Evolutionary conservation across 2,888 invertebrate genomes (phyloP).

Genomic region (Apoderus coryli): DNA sequence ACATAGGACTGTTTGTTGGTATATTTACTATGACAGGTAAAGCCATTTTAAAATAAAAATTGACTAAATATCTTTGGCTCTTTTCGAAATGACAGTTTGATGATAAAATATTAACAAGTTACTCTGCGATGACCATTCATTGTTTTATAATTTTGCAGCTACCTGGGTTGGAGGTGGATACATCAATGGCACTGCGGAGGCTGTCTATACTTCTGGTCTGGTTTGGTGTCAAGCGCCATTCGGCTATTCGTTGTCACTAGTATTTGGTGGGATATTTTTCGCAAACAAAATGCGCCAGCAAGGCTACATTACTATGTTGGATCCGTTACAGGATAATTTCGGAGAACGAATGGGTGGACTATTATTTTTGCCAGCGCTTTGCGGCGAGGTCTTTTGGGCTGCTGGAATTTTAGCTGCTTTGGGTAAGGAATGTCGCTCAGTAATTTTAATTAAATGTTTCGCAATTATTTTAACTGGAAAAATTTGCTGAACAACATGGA

Average conservation of each 20-base stretch:
- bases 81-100: no score
- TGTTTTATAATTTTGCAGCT: slow-evolving; percentile 47
- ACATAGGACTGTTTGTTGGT: slow-evolving; percentile 93
- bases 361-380: slow-evolving; percentile 88
- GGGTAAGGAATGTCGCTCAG: no score
- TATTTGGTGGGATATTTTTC: slow-evolving; percentile 94
- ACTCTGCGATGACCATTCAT: neutral
- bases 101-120: no score
- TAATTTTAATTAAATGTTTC: no score
- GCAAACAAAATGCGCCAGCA: slow-evolving; percentile 95
- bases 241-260: slow-evolving; percentile 90
- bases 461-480: no score
- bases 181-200: slow-evolving; percentile 98
- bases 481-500: no score
- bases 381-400: slow-evolving; percentile 95
- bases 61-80: slow-evolving; percentile 1
- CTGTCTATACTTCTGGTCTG: slow-evolving; percentile 82
- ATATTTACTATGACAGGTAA: slow-evolving; percentile 98
- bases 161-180: slow-evolving; percentile 99
- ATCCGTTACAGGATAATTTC: slow-evolving; percentile 92
- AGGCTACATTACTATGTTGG: slow-evolving; percentile 97
- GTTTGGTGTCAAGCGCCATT: slow-evolving; percentile 99
- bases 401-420: slow-evolving; percentile 94
- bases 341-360: slow-evolving; percentile 96
- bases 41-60: neutral